These are phyloP conservation scores for Excalfactoria chinensis DNA, from an alignment of 2,113 vertebrate species.

Conservation along the genomic window DNA sequence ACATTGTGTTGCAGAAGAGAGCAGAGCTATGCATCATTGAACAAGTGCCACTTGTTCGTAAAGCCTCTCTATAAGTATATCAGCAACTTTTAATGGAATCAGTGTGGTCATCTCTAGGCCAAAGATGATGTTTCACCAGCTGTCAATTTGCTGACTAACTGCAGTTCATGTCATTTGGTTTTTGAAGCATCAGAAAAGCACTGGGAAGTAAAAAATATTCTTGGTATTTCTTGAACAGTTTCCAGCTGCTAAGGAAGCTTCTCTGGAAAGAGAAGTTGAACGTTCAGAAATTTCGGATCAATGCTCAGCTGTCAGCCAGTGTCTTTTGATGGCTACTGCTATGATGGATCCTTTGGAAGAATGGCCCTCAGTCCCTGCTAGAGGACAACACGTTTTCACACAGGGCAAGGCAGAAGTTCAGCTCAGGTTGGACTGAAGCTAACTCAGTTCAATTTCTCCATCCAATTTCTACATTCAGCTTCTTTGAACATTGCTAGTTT, in stretches of 20 bases:
- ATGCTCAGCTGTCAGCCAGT: background rate
- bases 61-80: background rate
- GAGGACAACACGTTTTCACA: background rate
- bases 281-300: background rate
- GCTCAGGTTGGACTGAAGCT: background rate
- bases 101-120: background rate
- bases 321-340: background rate
- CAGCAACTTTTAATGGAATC: background rate
- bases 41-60: background rate
- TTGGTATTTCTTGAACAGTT: background rate
- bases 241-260: background rate
- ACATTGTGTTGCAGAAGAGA: background rate
- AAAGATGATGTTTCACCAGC: background rate
- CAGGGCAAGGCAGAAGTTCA: background rate
- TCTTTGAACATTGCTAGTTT: background rate
- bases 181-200: background rate
- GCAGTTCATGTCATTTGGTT: background rate
- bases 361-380: background rate
- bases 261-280: background rate
- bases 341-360: background rate
- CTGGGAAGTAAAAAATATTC: background rate
- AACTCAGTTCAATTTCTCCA: background rate
- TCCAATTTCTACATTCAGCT: background rate
- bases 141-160: background rate
- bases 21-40: background rate